Conservation (phyloP, 2,888 invertebrate species). For the Drosophila conformis region DNA sequence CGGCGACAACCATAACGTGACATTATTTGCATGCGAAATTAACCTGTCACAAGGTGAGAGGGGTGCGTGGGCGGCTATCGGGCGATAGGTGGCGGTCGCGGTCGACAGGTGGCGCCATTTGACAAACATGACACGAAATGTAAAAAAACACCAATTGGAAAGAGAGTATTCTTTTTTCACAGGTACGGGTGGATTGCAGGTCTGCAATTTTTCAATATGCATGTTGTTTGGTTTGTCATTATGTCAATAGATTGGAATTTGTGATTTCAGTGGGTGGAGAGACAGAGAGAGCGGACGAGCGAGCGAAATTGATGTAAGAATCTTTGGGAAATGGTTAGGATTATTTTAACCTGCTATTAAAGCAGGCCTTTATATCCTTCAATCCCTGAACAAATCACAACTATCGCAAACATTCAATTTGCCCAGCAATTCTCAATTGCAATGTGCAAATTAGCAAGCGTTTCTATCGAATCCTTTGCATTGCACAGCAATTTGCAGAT, state of each 20-base stretch:
- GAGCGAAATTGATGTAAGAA: slow-evolving; percentile 10
- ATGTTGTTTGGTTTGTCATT: slow-evolving; percentile 52
- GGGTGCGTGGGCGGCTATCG: slow-evolving; percentile 13
- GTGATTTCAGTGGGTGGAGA: slow-evolving; percentile 14
- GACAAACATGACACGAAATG: slow-evolving; percentile 59
- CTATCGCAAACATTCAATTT: slow-evolving; percentile 28
- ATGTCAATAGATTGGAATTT: slow-evolving; percentile 51
- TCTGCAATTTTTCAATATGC: slow-evolving; percentile 19
- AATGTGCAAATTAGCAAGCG: slow-evolving; percentile 30
- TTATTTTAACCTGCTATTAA: slow-evolving; percentile 3
- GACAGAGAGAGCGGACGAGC: neutral
- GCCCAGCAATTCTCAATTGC: slow-evolving; percentile 49
- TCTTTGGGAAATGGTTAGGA: neutral
- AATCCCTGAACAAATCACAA: slow-evolving; percentile 27
- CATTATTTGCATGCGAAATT: slow-evolving; percentile 79
- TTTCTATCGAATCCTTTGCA: slow-evolving; percentile 8
- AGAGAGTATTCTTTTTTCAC: slow-evolving; percentile 10
- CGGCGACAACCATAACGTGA: slow-evolving; percentile 73
- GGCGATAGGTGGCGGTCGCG: slow-evolving; percentile 32
- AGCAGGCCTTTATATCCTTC: slow-evolving; percentile 12
- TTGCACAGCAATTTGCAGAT: slow-evolving; percentile 50
- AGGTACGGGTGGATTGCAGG: slow-evolving; percentile 1
- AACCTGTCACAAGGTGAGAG: slow-evolving; percentile 60
- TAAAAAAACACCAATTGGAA: slow-evolving; percentile 7
- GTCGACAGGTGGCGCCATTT: slow-evolving; percentile 58